Conservation (phyloP, 2,797 vertebrate genomes). For the Microchirus variegatus region DNA sequence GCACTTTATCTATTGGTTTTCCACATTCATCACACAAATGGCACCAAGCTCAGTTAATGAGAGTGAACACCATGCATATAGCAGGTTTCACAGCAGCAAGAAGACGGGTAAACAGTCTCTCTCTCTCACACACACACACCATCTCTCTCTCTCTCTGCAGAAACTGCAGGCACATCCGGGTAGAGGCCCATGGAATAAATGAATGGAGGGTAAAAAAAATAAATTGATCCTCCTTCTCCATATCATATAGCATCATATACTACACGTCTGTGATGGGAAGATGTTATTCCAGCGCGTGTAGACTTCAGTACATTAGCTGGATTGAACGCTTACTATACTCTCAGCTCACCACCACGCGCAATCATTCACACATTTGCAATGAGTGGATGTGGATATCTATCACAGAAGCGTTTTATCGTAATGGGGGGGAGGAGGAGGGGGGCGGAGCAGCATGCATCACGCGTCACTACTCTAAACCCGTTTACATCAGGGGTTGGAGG, state of each 20-base stretch:
- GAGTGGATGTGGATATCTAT: conserved; percentile 6
- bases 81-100: conserved; percentile 55
- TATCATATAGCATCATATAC: conserved; percentile 13
- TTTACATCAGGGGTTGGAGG: conserved; percentile 22
- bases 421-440: background rate
- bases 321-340: conserved; percentile 11
- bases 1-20: background rate
- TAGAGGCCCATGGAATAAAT: conserved; percentile 38
- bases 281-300: background rate
- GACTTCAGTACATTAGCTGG: conserved; percentile 2
- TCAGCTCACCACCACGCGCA: conserved; percentile 11
- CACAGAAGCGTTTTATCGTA: no score
- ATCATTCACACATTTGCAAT: conserved; percentile 9
- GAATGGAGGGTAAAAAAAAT: conserved; percentile 40
- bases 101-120: conserved; percentile 54
- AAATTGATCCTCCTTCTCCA: conserved; percentile 28
- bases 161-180: conserved; percentile 74
- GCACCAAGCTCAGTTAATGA: conserved; percentile 18
- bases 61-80: conserved; percentile 34
- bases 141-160: conserved; percentile 33
- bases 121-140: no score
- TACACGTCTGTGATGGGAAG: background rate
- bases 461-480: conserved; percentile 15
- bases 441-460: conserved; percentile 14
- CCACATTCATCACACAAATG: conserved; percentile 12